phyloP scores from a whole-genome alignment of 1,140 invertebrate genomes.

The Heliconius hewitsoni region DNA sequence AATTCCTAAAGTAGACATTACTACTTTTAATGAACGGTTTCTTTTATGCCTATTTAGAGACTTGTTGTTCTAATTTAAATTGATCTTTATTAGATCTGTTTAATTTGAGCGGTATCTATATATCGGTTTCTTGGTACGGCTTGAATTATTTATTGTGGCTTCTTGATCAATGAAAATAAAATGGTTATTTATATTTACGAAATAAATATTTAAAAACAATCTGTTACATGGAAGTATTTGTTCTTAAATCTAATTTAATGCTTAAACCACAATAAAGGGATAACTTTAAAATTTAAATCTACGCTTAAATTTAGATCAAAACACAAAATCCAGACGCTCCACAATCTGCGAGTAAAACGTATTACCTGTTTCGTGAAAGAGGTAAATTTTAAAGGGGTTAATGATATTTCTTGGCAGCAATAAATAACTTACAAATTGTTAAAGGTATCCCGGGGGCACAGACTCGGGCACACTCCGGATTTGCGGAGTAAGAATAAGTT shows the following conservation, averaged over 20 bases:
- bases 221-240: background rate
- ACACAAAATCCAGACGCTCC: conserved; percentile 21
- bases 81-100: conserved; percentile 1
- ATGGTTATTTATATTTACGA: background rate
- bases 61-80: conserved; percentile 7
- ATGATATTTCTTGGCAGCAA: conserved; percentile 74
- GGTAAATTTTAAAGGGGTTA: conserved; percentile 70
- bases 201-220: background rate
- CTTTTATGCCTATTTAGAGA: conserved; percentile 25
- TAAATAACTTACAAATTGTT: conserved; percentile 80
- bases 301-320: conserved; percentile 23
- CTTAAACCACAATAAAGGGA: conserved; percentile 3
- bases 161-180: background rate
- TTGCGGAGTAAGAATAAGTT: conserved; percentile 72
- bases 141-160: background rate
- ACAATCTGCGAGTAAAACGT: conserved; percentile 41
- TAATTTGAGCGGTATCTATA: background rate
- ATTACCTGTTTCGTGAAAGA: conserved; percentile 53
- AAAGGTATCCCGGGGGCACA: conserved; percentile 71
- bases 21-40: conserved; percentile 41
- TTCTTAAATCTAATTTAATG: background rate
- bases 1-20: conserved; percentile 43
- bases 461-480: conserved; percentile 64
- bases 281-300: conserved; percentile 8
- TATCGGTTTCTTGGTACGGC: background rate